phyloP scores from a whole-genome alignment of 2,113 vertebrate species.

The Pelmatolapia mariae region DNA sequence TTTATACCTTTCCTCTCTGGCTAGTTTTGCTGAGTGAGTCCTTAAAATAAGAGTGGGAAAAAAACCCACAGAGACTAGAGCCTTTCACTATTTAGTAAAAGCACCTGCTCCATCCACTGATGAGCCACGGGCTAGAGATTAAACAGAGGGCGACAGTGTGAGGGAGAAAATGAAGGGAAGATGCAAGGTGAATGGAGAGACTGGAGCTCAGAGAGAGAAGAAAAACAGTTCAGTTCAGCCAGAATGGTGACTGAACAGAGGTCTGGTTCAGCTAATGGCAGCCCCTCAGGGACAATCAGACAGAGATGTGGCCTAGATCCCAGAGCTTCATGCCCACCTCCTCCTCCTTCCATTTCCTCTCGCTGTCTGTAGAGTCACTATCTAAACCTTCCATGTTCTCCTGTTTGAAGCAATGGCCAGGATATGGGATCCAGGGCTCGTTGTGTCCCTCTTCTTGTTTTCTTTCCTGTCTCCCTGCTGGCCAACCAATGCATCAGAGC shows the following conservation, averaged over 20 bases:
- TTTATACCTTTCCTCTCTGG: neutral
- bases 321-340: neutral
- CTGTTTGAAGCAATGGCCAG: constrained; percentile 18
- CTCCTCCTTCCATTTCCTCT: neutral
- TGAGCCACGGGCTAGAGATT: neutral
- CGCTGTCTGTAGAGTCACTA: constrained; percentile 10
- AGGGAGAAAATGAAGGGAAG: neutral
- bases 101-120: constrained; percentile 8
- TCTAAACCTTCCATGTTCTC: neutral
- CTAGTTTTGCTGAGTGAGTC: neutral
- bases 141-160: constrained; percentile 13
- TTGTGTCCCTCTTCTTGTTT: neutral
- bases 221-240: constrained; percentile 11
- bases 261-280: constrained; percentile 28
- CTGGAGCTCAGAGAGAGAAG: neutral
- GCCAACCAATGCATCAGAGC: neutral
- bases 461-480: constrained; percentile 21
- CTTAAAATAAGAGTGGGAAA: neutral
- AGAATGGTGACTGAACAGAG: constrained; percentile 17
- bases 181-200: neutral
- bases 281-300: constrained; percentile 15
- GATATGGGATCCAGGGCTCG: constrained; percentile 18
- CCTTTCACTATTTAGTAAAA: neutral
- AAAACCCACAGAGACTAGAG: neutral
- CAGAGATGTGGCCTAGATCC: constrained; percentile 38